Evolutionary conservation across 2,113 vertebrate genomes (phyloP).

Genomic region (Hoplias malabaricus): DNA sequence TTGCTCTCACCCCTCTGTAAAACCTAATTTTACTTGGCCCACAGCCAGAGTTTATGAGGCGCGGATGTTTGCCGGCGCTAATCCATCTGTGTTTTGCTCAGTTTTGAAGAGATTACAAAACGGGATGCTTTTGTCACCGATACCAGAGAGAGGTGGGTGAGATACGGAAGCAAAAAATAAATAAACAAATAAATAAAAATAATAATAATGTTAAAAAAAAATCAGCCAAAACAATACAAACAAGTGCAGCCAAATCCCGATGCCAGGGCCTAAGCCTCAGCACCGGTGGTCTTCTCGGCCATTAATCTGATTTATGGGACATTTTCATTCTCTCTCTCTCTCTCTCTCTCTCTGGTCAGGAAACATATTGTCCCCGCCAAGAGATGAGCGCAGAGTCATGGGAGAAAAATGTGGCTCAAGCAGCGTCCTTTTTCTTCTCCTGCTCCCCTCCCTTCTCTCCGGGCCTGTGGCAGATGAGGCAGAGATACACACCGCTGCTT

Average conservation of each 20-base stretch:
- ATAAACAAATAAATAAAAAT: no score
- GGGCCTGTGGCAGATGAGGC: constrained; percentile 47
- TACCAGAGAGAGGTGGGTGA: constrained; percentile 57
- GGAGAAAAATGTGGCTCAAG: constrained; percentile 50
- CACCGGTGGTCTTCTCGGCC: constrained; percentile 65
- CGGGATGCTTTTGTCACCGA: constrained; percentile 69
- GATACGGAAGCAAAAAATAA: no score
- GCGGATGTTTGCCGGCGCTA: constrained; percentile 73
- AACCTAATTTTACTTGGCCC: constrained; percentile 86
- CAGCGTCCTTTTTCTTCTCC: constrained; percentile 28
- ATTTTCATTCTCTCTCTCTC: constrained; percentile 15
- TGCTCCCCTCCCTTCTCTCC: background rate
- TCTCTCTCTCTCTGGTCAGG: constrained; percentile 32
- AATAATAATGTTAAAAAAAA: no score
- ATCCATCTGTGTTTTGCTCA: constrained; percentile 77
- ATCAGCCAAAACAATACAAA: no score
- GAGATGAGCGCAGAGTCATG: constrained; percentile 51
- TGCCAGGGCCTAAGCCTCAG: constrained; percentile 61
- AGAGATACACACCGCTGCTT: constrained; percentile 47
- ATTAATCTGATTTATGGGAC: constrained; percentile 57
- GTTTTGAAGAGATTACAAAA: constrained; percentile 76
- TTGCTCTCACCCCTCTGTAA: constrained; percentile 79
- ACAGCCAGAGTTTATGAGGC: constrained; percentile 75
- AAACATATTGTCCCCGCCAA: constrained; percentile 41
- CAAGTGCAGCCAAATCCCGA: constrained; percentile 50